Conservation (phyloP, 1,140 invertebrate genomes). For the Idris sp. region DNA sequence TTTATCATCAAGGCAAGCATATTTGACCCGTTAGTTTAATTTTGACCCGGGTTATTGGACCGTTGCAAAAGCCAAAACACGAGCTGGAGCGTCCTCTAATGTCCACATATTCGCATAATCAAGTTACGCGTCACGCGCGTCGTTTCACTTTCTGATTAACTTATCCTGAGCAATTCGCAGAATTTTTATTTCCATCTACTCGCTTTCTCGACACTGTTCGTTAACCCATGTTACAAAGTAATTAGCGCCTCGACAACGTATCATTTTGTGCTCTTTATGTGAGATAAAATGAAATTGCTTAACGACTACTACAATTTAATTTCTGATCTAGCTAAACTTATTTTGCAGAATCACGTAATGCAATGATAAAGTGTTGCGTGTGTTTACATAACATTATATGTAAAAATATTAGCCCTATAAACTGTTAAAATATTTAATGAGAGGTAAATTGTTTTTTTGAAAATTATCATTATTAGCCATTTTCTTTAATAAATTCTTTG, state of each 20-base stretch:
- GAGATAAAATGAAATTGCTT: constrained; percentile 6
- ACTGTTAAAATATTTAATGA: too few relatives aligned
- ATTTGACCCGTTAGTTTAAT: constrained; percentile 42
- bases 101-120: constrained; percentile 16
- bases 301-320: constrained; percentile 13
- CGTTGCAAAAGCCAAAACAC: neutral
- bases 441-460: too few relatives aligned
- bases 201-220: constrained; percentile 1
- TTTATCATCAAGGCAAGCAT: constrained; percentile 23
- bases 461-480: too few relatives aligned
- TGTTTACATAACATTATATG: too few relatives aligned
- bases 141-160: constrained; percentile 32
- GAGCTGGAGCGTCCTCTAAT: constrained; percentile 13
- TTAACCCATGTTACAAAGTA: constrained; percentile 17
- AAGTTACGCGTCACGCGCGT: constrained; percentile 23
- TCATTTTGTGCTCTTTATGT: neutral
- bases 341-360: neutral
- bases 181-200: constrained; percentile 16
- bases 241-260: constrained; percentile 17
- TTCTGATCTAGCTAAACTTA: neutral
- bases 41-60: constrained; percentile 18
- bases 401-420: too few relatives aligned
- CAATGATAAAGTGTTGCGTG: too few relatives aligned
- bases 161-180: constrained; percentile 16
- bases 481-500: too few relatives aligned